These are phyloP conservation scores for Diarsia mendica DNA, from an alignment of 2,888 invertebrate species.

Conservation along the genomic window DNA sequence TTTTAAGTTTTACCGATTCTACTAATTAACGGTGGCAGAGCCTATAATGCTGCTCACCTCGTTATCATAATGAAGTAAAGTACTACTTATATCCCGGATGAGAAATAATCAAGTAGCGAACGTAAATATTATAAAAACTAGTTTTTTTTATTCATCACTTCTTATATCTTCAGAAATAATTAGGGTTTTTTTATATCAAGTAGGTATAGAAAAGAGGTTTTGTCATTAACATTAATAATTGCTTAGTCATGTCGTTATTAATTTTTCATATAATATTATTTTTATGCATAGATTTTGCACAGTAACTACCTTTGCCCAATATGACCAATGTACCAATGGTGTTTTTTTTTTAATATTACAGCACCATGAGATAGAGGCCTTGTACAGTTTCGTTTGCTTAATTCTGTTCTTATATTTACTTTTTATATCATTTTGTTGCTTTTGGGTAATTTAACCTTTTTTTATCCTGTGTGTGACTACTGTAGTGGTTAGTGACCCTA, in stretches of 20 bases:
- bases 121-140: conserved; percentile 23
- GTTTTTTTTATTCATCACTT: conserved; percentile 27
- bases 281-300: neutral
- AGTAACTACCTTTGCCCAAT: neutral
- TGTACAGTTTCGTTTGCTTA: too few relatives aligned
- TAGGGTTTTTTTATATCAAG: neutral
- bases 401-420: too few relatives aligned
- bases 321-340: too few relatives aligned
- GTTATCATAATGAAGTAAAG: conserved; percentile 11
- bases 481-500: too few relatives aligned
- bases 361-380: too few relatives aligned
- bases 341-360: too few relatives aligned
- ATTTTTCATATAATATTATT: neutral
- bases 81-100: conserved; percentile 20
- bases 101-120: conserved; percentile 19
- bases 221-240: neutral
- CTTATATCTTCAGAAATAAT: conserved; percentile 20
- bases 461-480: too few relatives aligned
- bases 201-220: neutral
- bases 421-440: too few relatives aligned
- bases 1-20: conserved; percentile 20
- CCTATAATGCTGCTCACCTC: conserved; percentile 42
- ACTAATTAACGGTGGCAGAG: conserved; percentile 29
- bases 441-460: too few relatives aligned
- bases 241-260: neutral